Conservation (phyloP, 2,797 vertebrate species). For the Heliangelus exortis region DNA sequence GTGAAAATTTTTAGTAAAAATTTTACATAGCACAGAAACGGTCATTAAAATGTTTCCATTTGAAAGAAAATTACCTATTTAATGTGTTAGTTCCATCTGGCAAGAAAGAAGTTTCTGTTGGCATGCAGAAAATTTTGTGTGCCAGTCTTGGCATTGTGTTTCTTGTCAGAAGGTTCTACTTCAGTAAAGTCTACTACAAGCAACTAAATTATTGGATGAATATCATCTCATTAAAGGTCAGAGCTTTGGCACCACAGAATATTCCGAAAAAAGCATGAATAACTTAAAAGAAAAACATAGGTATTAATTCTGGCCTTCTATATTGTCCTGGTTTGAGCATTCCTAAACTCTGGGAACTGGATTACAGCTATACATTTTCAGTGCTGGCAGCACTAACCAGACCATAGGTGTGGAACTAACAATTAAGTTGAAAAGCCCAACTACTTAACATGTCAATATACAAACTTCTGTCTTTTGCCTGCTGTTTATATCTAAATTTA, state of each 20-base stretch:
- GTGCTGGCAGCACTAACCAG: background rate
- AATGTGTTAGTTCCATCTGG: constrained; percentile 30
- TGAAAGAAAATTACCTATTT: constrained; percentile 33
- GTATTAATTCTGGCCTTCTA: background rate
- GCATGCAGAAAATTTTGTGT: background rate
- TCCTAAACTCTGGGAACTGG: background rate
- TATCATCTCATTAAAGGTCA: background rate
- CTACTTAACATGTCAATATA: background rate
- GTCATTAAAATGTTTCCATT: constrained; percentile 57
- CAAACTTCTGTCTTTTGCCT: background rate
- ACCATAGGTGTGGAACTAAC: background rate
- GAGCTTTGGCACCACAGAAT: background rate
- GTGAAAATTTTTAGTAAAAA: constrained; percentile 41
- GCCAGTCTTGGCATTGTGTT: background rate
- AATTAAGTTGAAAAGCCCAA: constrained; percentile 10
- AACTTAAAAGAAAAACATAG: background rate
- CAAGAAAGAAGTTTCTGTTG: constrained; percentile 22
- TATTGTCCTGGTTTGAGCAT: background rate
- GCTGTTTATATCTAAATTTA: constrained; percentile 25
- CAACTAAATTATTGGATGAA: constrained; percentile 24
- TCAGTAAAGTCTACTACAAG: background rate
- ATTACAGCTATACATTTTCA: background rate
- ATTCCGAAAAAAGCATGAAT: background rate
- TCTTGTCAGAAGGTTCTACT: background rate
- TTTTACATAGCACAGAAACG: background rate